Conservation (phyloP, 2,888 invertebrate species). For the Brachyopa scutellaris region DNA sequence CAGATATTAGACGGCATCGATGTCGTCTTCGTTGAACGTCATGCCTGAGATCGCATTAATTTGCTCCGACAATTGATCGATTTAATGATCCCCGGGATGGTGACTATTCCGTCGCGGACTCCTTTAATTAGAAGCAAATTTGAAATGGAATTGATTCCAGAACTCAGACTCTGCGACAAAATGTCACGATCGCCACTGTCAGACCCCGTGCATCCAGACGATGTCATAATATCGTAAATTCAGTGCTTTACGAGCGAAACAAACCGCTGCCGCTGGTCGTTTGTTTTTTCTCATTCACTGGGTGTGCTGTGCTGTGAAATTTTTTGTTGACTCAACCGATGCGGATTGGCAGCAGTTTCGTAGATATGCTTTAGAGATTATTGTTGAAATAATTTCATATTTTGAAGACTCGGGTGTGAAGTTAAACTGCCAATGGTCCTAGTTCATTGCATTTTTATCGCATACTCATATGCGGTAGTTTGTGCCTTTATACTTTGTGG, state of each 20-base stretch:
- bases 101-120: conserved; percentile 30
- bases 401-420: conserved; percentile 20
- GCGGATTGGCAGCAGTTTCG: no score
- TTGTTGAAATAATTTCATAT: conserved; percentile 44
- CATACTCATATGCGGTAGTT: no score
- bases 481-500: no score
- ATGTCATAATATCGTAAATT: conserved; percentile 71
- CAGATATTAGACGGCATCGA: conserved; percentile 18
- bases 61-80: conserved; percentile 71
- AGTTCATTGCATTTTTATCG: conserved; percentile 6
- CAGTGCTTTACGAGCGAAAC: conserved; percentile 61
- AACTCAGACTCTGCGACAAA: conserved; percentile 36
- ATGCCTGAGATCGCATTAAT: conserved; percentile 64
- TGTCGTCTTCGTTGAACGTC: conserved; percentile 27
- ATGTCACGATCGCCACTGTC: conserved; percentile 63
- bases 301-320: conserved; percentile 54
- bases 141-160: conserved; percentile 55
- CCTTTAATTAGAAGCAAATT: conserved; percentile 69
- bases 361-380: no score
- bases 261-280: no score
- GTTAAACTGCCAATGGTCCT: conserved; percentile 16
- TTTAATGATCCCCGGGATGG: conserved; percentile 62
- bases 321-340: conserved; percentile 41
- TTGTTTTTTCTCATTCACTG: conserved; percentile 35
- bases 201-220: conserved; percentile 52